A percentile compares a stretch with the other conserved stretches of the same genome.
Evolutionary conservation across 1,140 invertebrate genomes (phyloP).

Genomic region (Eumaeus atala): DNA sequence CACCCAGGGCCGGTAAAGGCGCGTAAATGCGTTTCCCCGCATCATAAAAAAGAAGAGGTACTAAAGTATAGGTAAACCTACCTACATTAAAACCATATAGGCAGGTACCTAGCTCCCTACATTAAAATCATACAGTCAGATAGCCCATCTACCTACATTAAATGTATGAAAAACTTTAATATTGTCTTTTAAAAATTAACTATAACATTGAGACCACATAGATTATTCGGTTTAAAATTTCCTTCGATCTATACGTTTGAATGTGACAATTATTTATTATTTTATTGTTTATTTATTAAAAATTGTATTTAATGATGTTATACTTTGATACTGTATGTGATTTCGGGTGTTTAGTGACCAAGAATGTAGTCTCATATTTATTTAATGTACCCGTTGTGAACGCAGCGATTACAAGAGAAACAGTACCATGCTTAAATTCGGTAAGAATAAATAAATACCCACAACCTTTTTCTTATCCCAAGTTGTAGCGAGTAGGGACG

Average conservation of each 20-base stretch:
- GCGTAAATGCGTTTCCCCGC: no score
- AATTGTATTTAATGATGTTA: conserved; percentile 54
- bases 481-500: no score
- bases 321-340: conserved; percentile 49
- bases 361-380: conserved; percentile 23
- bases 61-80: no score
- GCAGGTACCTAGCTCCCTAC: no score
- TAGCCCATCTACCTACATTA: no score
- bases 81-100: no score
- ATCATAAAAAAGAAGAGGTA: no score
- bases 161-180: no score
- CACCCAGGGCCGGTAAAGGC: no score
- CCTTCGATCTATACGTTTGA: conserved; percentile 39
- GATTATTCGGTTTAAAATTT: conserved; percentile 46
- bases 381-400: conserved; percentile 40
- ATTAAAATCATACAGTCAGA: no score
- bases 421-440: conserved; percentile 34
- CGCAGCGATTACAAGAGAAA: conserved; percentile 39
- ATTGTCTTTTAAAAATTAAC: not conserved
- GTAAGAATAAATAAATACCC: conserved; percentile 38
- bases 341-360: conserved; percentile 19
- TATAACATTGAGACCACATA: conserved; percentile 35
- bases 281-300: conserved; percentile 37
- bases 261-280: conserved; percentile 29
- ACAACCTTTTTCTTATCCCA: not conserved